A percentile compares a stretch with the other conserved stretches of the same genome.
Evolutionary conservation across 53 echinoderm and acorn worm genomes (phyloP).

Genomic region (Luidia sarsii): DNA sequence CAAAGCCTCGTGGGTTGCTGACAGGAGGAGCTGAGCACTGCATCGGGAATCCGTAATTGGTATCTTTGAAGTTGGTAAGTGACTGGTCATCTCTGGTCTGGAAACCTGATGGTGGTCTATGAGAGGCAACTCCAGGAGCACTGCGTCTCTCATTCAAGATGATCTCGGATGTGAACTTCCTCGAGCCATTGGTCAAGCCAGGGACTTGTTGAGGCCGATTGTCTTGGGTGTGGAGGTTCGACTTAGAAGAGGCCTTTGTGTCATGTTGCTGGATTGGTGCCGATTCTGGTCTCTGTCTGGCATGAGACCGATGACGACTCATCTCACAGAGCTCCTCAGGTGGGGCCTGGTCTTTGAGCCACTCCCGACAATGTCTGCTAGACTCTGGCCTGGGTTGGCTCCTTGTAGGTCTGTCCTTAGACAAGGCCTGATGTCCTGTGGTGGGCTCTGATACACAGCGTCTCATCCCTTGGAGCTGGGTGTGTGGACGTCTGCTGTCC

Average conservation of each 20-base stretch:
- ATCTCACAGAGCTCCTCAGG: neutral
- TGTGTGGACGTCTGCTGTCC: constrained; percentile 5
- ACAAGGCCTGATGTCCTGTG: neutral
- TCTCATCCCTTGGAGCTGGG: constrained; percentile 35
- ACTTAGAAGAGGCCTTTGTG: constrained; percentile 29
- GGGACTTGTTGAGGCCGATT: neutral
- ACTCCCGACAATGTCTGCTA: neutral
- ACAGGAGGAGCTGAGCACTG: constrained; percentile 1
- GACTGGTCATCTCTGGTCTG: neutral
- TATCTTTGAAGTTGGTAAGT: neutral
- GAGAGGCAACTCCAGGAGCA: neutral
- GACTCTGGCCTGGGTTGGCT: neutral
- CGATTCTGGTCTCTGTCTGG: constrained; percentile 18
- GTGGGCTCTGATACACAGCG: constrained; percentile 44
- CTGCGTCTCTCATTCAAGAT: constrained; percentile 40
- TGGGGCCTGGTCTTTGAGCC: neutral
- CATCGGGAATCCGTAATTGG: constrained; percentile 30
- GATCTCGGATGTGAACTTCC: constrained; percentile 61
- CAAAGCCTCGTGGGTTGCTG: constrained; percentile 21
- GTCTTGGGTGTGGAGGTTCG: neutral
- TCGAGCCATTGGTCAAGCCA: neutral
- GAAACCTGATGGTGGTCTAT: neutral
- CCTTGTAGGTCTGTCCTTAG: neutral
- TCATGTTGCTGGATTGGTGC: constrained; percentile 5
- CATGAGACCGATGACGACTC: neutral